A percentile compares a stretch with the other conserved stretches of the same genome.
Evolutionary conservation across 2,797 vertebrate genomes (phyloP).

Genomic region (Chelonia mydas): DNA sequence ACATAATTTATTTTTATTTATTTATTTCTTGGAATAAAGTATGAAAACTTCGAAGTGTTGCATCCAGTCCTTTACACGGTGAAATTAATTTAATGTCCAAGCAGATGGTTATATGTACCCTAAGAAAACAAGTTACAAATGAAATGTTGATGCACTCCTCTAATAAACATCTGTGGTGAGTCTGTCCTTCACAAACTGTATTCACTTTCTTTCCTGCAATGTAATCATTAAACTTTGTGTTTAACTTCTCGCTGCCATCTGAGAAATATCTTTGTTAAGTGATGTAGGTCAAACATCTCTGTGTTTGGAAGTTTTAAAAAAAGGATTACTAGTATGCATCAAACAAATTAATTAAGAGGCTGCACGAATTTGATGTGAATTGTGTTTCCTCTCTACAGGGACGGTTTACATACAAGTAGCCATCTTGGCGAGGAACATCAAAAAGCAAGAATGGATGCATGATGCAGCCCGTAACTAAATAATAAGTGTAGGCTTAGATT

Average conservation of each 20-base stretch:
- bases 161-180: neutral
- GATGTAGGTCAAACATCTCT: neutral
- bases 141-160: accelerated
- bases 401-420: neutral
- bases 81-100: neutral
- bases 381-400: accelerated
- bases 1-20: neutral
- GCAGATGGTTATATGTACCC: neutral
- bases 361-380: neutral
- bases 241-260: neutral
- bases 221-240: neutral
- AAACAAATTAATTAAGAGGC: accelerated
- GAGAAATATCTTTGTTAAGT: accelerated
- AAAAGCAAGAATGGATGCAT: neutral
- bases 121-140: neutral
- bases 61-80: neutral
- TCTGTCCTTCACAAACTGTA: neutral
- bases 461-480: neutral
- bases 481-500: neutral
- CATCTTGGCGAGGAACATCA: neutral
- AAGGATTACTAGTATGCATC: accelerated
- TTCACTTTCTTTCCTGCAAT: neutral
- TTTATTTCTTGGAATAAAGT: neutral
- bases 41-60: neutral
- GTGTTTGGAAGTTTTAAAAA: neutral